These are phyloP conservation scores for Zoanthus sansibaricus DNA, from an alignment of 92 coral and sea anemone species.

Conservation along the genomic window DNA sequence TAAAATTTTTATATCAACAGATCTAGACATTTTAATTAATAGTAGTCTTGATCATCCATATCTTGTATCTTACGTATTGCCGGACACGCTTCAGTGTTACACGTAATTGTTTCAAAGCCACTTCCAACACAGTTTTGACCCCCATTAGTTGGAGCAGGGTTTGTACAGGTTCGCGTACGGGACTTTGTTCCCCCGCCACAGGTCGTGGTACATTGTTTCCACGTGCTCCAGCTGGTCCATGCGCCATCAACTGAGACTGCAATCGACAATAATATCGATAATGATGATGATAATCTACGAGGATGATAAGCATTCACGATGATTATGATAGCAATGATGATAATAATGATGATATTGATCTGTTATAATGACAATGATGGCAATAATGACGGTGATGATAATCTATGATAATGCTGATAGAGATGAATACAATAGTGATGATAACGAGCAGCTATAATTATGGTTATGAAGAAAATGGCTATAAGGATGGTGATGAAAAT, in stretches of 20 bases:
- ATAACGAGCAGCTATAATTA: neutral
- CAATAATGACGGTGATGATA: neutral
- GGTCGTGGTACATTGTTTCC: conserved; percentile 1
- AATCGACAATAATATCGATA: neutral
- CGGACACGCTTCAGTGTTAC: neutral
- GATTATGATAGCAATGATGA: neutral
- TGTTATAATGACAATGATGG: neutral
- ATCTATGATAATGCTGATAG: neutral
- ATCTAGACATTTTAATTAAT: too few species aligned
- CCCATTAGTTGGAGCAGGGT: conserved; percentile 29
- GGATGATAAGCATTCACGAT: neutral
- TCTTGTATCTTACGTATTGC: neutral
- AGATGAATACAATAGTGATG: neutral
- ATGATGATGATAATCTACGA: neutral
- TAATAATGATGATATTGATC: neutral
- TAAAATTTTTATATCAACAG: too few species aligned
- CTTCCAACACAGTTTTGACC: conserved; percentile 16
- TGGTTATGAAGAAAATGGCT: neutral
- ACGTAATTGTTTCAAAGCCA: neutral
- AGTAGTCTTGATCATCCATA: too few species aligned
- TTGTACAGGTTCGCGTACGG: conserved; percentile 21
- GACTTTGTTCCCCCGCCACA: conserved; percentile 25
- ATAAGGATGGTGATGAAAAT: too few species aligned
- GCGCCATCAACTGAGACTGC: conserved; percentile 15
- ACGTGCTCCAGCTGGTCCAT: neutral